Conservation (phyloP, 2,113 vertebrate genomes). For the Myodes glareolus region DNA sequence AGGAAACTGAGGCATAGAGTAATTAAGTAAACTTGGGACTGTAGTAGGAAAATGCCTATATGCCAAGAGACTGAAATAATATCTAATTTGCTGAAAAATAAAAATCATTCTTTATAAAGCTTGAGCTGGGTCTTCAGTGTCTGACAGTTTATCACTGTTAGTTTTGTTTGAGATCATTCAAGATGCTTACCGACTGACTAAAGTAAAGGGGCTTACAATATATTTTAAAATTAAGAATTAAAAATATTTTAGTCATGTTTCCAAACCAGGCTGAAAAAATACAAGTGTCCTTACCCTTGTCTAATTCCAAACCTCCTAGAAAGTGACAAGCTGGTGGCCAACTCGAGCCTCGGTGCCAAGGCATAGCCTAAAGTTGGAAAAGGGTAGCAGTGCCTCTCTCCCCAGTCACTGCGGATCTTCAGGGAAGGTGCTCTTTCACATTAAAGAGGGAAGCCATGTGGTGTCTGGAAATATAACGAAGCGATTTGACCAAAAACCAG, state of each 20-base stretch:
- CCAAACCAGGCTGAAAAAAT: slow-evolving; percentile 7
- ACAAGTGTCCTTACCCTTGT: not conserved
- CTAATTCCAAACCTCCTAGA: not conserved
- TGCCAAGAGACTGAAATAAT: slow-evolving; percentile 38
- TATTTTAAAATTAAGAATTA: slow-evolving; percentile 36
- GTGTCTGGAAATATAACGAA: slow-evolving; percentile 3
- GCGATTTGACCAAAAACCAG: not conserved
- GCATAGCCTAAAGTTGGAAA: not conserved
- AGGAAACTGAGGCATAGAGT: slow-evolving; percentile 50
- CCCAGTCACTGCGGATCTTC: not conserved
- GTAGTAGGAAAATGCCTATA: not conserved
- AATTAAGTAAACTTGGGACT: slow-evolving; percentile 18
- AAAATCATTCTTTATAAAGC: not conserved
- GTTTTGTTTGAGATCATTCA: slow-evolving; percentile 36
- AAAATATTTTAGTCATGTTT: slow-evolving; percentile 32
- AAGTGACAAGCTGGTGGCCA: not conserved
- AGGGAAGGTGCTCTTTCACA: not conserved
- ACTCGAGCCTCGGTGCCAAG: not conserved
- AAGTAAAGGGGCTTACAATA: slow-evolving; percentile 48
- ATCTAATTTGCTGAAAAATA: slow-evolving; percentile 6
- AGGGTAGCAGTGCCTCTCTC: not conserved
- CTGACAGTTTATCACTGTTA: slow-evolving; percentile 33
- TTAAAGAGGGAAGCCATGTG: not conserved
- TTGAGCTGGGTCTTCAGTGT: slow-evolving; percentile 18
- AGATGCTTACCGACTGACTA: slow-evolving; percentile 11